A percentile compares a stretch with the other conserved stretches of the same genome.
Evolutionary conservation across 2,888 invertebrate genomes (phyloP).

Genomic region (Drosophila anomelani): DNA sequence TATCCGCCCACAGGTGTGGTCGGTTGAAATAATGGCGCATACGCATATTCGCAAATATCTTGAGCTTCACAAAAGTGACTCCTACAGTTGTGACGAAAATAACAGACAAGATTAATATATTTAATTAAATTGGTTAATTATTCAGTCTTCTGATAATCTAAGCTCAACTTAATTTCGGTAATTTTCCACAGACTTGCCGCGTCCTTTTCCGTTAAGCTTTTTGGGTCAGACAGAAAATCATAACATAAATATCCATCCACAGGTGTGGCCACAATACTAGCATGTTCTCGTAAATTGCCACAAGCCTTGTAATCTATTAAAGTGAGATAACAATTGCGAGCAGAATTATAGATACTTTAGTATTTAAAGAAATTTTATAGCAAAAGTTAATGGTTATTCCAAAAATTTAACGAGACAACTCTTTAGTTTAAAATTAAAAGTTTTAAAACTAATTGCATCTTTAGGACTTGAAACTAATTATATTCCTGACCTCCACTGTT

Average conservation of each 20-base stretch:
- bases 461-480: not conserved
- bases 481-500: not conserved
- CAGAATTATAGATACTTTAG: not conserved
- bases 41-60: conserved; percentile 4
- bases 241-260: conserved; percentile 8
- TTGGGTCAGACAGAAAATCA: conserved; percentile 8
- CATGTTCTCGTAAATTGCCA: conserved; percentile 6
- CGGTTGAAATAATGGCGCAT: conserved; percentile 12
- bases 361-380: not conserved
- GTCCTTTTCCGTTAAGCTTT: conserved; percentile 6
- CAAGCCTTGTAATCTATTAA: conserved; percentile 3
- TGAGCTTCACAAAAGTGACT: not conserved
- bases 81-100: not conserved
- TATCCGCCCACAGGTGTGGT: conserved; percentile 13
- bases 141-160: not conserved
- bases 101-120: not conserved
- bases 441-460: not conserved
- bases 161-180: not conserved
- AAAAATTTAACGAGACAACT: not conserved
- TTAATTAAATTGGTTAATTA: not conserved
- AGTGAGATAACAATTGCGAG: not conserved
- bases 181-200: not conserved
- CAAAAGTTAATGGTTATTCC: no score
- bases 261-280: conserved; percentile 13
- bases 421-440: not conserved